Base-by-base conservation (phyloP, 2,888 invertebrate genomes). In the Eulithis prunata region DNA sequence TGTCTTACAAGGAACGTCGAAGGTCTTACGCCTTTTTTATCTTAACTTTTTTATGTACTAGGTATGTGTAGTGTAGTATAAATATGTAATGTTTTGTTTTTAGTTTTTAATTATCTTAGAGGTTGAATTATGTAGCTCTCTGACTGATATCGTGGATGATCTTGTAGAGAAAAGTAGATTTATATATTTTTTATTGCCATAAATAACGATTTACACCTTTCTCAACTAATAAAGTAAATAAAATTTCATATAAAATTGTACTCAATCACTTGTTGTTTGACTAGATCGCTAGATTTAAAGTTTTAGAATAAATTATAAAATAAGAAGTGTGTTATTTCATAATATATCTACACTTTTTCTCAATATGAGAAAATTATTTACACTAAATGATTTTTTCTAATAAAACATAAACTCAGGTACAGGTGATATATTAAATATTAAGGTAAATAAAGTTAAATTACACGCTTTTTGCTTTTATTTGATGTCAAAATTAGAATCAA, bases 251-350 rank as follows among this genome's bases (percentile, higher is more conserved):
- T 21, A 21, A 21, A 21, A 21, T 14, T 14, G 47, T 49, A 21
- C 21, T 49, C 21, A 32, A 32, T 32, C 32, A 41, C 12, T 47
- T 59, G 54, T 61, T 52, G 36, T n/a, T 61, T n/a, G 21, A 12
- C 5, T 58, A 58, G 12, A 32, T 28, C n/a, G n/a, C 12, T 41
- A 52, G 43, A 36, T 32, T 32, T 52, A 57, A 51, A 59, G 38
- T 38, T 59, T n/a, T n/a, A 43, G 12, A 59, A 52, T 60, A 57
- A 52, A 64, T n/a, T 10, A 47, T 43, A 13, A 46, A 58, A 21
- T 53, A 5, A 47, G 14, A 43, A 21, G 28, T 49, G 8, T 63
- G 28, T 57, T 53, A 47, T 57, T 63, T 13, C 38, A 41, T 32
- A 32, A 32, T 1, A 32, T 32, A 21, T 21, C 21, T 21, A 21